Conservation (phyloP, 1,140 invertebrate species). For the Pararge aegeria region DNA sequence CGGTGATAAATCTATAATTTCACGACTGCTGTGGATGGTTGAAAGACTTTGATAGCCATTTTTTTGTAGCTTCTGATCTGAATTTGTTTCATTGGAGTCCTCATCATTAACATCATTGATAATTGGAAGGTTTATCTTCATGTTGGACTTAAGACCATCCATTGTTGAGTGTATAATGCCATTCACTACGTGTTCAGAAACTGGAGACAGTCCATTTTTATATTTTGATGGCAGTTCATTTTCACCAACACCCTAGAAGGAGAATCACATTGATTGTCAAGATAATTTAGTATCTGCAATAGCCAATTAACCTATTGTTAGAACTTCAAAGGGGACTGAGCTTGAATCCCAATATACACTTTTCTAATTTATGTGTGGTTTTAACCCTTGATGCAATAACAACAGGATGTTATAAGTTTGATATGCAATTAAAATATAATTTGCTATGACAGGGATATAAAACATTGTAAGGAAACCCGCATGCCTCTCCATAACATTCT, state of each 20-base stretch:
- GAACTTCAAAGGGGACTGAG: too few relatives aligned
- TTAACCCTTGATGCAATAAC: too few relatives aligned
- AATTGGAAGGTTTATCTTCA: constrained; percentile 76
- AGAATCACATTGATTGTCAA: too few relatives aligned
- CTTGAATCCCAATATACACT: too few relatives aligned
- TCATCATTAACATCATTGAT: constrained; percentile 76
- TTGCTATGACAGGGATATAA: too few relatives aligned
- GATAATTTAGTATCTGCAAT: too few relatives aligned
- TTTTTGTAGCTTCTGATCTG: constrained; percentile 51
- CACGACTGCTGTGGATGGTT: constrained; percentile 64
- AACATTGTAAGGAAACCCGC: too few relatives aligned
- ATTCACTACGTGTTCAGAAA: constrained; percentile 71
- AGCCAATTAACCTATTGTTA: too few relatives aligned
- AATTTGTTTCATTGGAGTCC: constrained; percentile 55
- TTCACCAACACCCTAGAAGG: constrained; percentile 58
- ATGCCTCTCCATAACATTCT: too few relatives aligned
- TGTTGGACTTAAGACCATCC: constrained; percentile 77
- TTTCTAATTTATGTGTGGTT: too few relatives aligned
- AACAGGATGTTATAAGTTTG: too few relatives aligned
- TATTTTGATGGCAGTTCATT: constrained; percentile 67
- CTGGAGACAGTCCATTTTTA: constrained; percentile 69
- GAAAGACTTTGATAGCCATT: constrained; percentile 72
- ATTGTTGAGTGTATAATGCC: constrained; percentile 71
- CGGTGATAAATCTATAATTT: constrained; percentile 75
- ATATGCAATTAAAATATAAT: too few relatives aligned